phyloP scores from a whole-genome alignment of 2,113 vertebrate species.

The crab-eating macaque (Macaca fascicularis) region T2T-MFA8v1.1 NC_088384.1:73640001-73640500 shows the following conservation, averaged over 20 bases:
- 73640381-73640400: constrained; percentile 41
- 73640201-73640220: too few relatives aligned
- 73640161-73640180: too few relatives aligned
- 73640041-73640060: neutral
- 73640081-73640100: too few relatives aligned
- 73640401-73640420: constrained; percentile 5
- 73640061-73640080: too few relatives aligned
- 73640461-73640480: constrained; percentile 54
- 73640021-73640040: too few relatives aligned
- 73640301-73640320: constrained; percentile 36
- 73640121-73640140: too few relatives aligned
- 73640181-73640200: too few relatives aligned
- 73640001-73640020: too few relatives aligned
- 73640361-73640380: constrained; percentile 31
- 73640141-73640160: too few relatives aligned
- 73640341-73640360: constrained; percentile 2
- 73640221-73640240: neutral
- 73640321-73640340: constrained; percentile 54
- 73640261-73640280: constrained; percentile 63
- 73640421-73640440: constrained; percentile 51
- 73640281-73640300: constrained; percentile 62
- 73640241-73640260: constrained; percentile 68
- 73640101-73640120: too few relatives aligned
- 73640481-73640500: constrained; percentile 45
- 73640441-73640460: neutral